Conservation (phyloP, 2,888 invertebrate species). For the Luperina testacea region DNA sequence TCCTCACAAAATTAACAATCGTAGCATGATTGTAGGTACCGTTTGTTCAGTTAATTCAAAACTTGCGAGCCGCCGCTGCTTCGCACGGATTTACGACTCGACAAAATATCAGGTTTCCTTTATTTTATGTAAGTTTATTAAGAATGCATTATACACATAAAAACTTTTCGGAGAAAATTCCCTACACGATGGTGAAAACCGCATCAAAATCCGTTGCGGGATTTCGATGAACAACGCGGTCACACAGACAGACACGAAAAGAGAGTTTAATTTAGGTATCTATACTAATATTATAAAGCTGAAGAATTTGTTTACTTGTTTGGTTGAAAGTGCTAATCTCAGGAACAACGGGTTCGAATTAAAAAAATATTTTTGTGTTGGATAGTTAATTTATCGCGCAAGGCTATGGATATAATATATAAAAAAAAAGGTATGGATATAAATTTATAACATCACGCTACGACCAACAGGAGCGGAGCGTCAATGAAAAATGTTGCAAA, state of each 20-base stretch:
- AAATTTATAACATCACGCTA: too few relatives aligned
- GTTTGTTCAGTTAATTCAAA: constrained; percentile 45
- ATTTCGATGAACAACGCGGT: background rate
- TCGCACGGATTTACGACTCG: background rate
- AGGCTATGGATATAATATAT: too few relatives aligned
- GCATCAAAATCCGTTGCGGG: background rate
- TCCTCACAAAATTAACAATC: constrained; percentile 25
- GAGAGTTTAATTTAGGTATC: background rate
- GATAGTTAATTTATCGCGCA: too few relatives aligned
- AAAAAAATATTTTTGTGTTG: too few relatives aligned
- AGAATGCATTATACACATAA: background rate
- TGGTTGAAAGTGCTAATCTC: too few relatives aligned
- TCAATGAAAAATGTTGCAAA: too few relatives aligned
- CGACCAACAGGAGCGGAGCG: too few relatives aligned
- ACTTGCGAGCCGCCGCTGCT: background rate
- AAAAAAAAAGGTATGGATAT: too few relatives aligned
- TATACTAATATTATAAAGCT: too few relatives aligned
- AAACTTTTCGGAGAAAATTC: background rate
- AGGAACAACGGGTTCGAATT: too few relatives aligned
- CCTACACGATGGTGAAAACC: background rate
- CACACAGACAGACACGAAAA: background rate
- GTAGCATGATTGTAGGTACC: constrained; percentile 25
- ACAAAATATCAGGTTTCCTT: background rate
- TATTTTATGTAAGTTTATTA: background rate
- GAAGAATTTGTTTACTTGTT: too few relatives aligned